Base-by-base conservation (phyloP, 1,140 invertebrate species). In the Drosophila ogumai region DNA sequence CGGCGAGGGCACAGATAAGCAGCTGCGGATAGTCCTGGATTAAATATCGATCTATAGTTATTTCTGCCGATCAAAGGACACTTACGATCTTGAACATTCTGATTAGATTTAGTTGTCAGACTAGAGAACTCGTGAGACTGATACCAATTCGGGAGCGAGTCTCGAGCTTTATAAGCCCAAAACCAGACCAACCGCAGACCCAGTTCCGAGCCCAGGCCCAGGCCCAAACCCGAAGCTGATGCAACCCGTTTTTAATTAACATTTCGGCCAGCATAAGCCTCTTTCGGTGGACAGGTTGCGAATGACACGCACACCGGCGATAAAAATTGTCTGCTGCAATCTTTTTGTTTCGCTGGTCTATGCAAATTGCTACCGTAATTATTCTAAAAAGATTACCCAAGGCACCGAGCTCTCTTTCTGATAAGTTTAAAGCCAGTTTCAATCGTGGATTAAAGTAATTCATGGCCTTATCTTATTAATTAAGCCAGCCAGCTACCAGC, bases 41-140 rank as follows among this genome's bases (percentile, higher is more conserved):
- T 56, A 71, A 3, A 31, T 22, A 32, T 41, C 15, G 12, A 17
- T 9, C 15, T 22, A 6, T 41, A 10, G 0, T 8, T 32, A 19
- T 31, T n/a, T 9, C 46, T n/a, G n/a, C n/a, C n/a, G 9, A 9
- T 3, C n/a, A 9, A 4, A 7, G 17, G 19, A 4, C 74, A 79
- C 77, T 75, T 64, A 80, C 76, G 63, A 79, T 73, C 55, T 79
- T 74, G 69, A 80, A 79, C 77, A 79, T 79, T 40, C 44, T 79
- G 60, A 55, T 31, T 78, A 10, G 5, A 32, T 55, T 69, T 44
- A 66, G 52, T 79, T 78, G 75, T 75, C 72, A 32, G 73, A 63
- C 65, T 78, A 77, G 43, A 78, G 74, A 78, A 34, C 43, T 78
- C 56, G 43, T 56, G 50, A 63, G 73, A 77, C 74, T 77, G 75